phyloP scores from a whole-genome alignment of 2,888 invertebrate genomes.

The Habroteleia sp. region DNA sequence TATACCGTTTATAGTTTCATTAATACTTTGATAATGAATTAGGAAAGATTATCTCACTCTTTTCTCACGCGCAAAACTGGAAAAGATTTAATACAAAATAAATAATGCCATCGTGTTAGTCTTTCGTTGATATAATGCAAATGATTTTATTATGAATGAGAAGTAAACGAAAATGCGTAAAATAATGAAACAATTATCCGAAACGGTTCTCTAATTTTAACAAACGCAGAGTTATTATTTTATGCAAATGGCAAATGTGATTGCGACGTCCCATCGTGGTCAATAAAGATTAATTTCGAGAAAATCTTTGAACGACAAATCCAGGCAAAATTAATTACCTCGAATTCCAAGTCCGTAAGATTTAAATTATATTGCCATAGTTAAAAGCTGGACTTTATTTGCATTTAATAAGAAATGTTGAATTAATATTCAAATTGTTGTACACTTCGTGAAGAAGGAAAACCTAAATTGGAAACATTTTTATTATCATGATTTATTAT shows the following conservation, averaged over 20 bases:
- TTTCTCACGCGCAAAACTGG: too few species aligned
- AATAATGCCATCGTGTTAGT: too few species aligned
- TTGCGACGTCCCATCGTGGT: slow-evolving; percentile 1
- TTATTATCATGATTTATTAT: slow-evolving; percentile 31
- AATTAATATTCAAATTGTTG: slow-evolving; percentile 34
- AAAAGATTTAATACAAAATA: too few species aligned
- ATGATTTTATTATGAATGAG: background rate
- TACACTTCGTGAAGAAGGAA: slow-evolving; percentile 4
- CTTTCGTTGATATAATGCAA: slow-evolving; percentile 1
- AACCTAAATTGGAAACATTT: slow-evolving; percentile 13
- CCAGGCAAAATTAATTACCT: slow-evolving; percentile 32
- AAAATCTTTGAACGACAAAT: slow-evolving; percentile 22
- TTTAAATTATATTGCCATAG: slow-evolving; percentile 31
- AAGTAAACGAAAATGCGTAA: background rate
- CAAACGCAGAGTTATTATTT: slow-evolving; percentile 29
- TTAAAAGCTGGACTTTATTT: slow-evolving; percentile 23
- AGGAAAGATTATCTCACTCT: too few species aligned
- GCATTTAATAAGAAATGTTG: slow-evolving; percentile 48
- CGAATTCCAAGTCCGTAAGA: slow-evolving; percentile 7
- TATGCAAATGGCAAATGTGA: slow-evolving; percentile 25
- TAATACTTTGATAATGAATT: too few species aligned
- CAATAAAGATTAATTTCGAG: slow-evolving; percentile 24
- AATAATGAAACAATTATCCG: slow-evolving; percentile 2
- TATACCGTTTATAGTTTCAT: too few species aligned
- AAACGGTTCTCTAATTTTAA: slow-evolving; percentile 1